Evolutionary conservation across 1,140 invertebrate genomes (phyloP).

Genomic region (Camponotus floridanus): DNA sequence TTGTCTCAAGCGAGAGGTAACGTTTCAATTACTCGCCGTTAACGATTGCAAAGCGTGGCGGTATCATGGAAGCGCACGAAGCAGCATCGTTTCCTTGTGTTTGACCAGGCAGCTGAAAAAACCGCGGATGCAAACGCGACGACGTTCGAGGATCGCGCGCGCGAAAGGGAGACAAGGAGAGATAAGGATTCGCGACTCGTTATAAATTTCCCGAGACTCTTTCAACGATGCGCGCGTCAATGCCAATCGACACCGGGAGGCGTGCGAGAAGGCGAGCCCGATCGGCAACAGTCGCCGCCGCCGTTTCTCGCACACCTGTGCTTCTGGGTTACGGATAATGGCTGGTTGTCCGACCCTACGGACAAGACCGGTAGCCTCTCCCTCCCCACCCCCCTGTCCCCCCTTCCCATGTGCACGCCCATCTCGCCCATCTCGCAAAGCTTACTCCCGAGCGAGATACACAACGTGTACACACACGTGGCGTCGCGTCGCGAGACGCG

Average conservation of each 20-base stretch:
- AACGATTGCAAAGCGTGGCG: neutral
- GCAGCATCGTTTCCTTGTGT: neutral
- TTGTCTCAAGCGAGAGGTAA: slow-evolving; percentile 19
- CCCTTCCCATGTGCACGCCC: slow-evolving; percentile 59
- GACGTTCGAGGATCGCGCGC: neutral
- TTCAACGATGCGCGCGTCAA: neutral
- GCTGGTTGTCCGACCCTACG: slow-evolving; percentile 70
- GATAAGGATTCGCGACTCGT: neutral
- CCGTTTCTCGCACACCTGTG: slow-evolving; percentile 67
- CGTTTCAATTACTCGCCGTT: slow-evolving; percentile 24
- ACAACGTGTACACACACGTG: slow-evolving; percentile 54
- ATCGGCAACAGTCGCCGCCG: neutral
- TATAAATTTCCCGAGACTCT: neutral
- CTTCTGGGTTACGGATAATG: slow-evolving; percentile 65
- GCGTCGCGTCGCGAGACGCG: slow-evolving; percentile 49
- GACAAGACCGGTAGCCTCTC: slow-evolving; percentile 71
- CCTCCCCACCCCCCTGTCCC: no score
- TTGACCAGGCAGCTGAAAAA: slow-evolving; percentile 4
- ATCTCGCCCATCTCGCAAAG: slow-evolving; percentile 62
- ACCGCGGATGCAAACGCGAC: neutral
- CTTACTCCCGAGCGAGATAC: slow-evolving; percentile 51
- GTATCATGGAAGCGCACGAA: neutral
- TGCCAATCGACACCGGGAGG: slow-evolving; percentile 5
- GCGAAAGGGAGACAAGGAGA: no score
- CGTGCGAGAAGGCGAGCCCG: slow-evolving; percentile 16